phyloP scores from a whole-genome alignment of 2,888 invertebrate species.

The Odontomyia ornata region DNA sequence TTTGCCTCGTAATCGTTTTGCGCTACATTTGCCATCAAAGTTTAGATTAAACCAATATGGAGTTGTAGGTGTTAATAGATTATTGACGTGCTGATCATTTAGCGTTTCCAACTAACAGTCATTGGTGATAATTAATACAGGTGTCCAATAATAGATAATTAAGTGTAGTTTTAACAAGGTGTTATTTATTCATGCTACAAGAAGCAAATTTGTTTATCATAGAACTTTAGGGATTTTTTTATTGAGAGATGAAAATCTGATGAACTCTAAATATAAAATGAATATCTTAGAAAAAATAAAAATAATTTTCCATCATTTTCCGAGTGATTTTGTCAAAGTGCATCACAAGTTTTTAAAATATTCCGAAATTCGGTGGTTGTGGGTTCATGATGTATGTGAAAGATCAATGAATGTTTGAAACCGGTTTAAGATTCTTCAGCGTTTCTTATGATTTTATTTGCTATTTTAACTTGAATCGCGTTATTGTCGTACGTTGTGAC shows the following conservation, averaged over 20 bases:
- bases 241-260: too few relatives aligned
- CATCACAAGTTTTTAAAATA: background rate
- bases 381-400: too few relatives aligned
- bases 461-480: too few relatives aligned
- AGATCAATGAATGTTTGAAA: conserved; percentile 3
- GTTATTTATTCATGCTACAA: background rate
- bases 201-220: too few relatives aligned
- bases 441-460: background rate
- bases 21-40: background rate
- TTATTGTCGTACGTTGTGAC: too few relatives aligned
- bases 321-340: background rate
- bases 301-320: background rate
- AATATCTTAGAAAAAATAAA: background rate
- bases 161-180: background rate
- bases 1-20: background rate
- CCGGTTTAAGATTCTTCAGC: background rate
- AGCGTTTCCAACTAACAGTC: background rate
- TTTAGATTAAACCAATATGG: background rate
- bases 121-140: background rate
- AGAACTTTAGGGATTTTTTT: too few relatives aligned
- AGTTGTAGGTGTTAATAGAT: conserved; percentile 13
- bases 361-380: too few relatives aligned
- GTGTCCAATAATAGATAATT: background rate
- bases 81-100: background rate
- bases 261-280: too few relatives aligned